Evolutionary conservation across 2,797 vertebrate genomes (phyloP).

Genomic region (Poeciliopsis presidionis): DNA sequence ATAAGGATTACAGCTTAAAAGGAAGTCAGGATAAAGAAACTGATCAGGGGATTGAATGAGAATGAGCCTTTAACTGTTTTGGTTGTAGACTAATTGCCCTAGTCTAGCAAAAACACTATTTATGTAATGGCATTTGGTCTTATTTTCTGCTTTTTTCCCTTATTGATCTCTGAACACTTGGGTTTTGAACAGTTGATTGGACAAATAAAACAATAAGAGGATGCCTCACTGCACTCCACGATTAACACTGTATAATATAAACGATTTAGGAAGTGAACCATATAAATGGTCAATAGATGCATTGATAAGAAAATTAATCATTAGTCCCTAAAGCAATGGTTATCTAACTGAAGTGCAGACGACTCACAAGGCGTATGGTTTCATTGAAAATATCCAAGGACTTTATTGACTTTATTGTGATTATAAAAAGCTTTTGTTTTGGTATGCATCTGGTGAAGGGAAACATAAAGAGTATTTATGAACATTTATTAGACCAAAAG

Average conservation of each 20-base stretch:
- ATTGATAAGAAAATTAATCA: slow-evolving; percentile 3
- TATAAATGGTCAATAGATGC: neutral
- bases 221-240: neutral
- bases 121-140: slow-evolving; percentile 4
- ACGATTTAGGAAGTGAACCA: neutral
- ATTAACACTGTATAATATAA: slow-evolving; percentile 4
- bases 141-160: slow-evolving; percentile 16
- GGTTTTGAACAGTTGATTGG: slow-evolving; percentile 11
- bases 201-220: neutral
- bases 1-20: neutral
- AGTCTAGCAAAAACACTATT: neutral
- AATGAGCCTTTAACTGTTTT: slow-evolving; percentile 3
- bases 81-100: slow-evolving; percentile 9
- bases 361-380: slow-evolving; percentile 1
- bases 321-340: neutral
- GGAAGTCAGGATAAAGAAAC: slow-evolving; percentile 7
- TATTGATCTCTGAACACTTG: slow-evolving; percentile 11
- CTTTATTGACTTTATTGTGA: slow-evolving; percentile 7
- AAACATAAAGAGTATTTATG: slow-evolving; percentile 18
- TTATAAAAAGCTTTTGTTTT: slow-evolving; percentile 9
- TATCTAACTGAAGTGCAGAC: neutral
- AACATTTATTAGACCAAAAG: slow-evolving; percentile 8
- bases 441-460: neutral
- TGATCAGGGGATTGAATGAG: neutral
- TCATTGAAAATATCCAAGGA: neutral